Base-by-base conservation (phyloP, 2,888 invertebrate species). In the Phengaris alcon region DNA sequence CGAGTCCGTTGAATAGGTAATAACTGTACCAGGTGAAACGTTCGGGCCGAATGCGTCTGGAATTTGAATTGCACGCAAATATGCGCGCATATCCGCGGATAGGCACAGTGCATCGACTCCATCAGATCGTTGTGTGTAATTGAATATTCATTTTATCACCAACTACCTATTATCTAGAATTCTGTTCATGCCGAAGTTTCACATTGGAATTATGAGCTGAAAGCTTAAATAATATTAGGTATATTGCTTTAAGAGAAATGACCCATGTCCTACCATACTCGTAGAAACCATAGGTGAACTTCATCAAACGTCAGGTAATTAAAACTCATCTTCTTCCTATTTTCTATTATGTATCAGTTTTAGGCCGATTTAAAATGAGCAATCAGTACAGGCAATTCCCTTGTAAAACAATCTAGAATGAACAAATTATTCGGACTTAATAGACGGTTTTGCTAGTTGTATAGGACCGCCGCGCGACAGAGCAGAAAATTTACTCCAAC, bases 1-100 rank as follows among this genome's bases (percentile, higher is more conserved):
- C 90, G 89, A 91, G 90, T 89, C 87, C 88, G 89, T 87, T 93
- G 93, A 93, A 93, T 93, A 92, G 91, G 90, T 93, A 90, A 93
- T 92, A 93, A 91, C 90, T 90, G 88, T 90, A 87, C 88, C 91
- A 90, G 91, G 91, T 91, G 90, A 90, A 91, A 90, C 87, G 35
- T 35, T 35, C 35, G 88, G 87, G 88, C 86, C 86, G 86, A 86
- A 88, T 88, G 88, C 86, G 87, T 83, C 81, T 84, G 81, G 89
- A 90, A 90, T 90, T 88, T 85, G 86, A 87, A 90, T 86, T 86
- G 84, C 86, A 87, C 84, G 87, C 90, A 90, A 91, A 91, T 87
- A 88, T 82, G 82, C 82, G 80, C 76, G 78, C 91, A 91, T 87
- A 88, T 82, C 82, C 82, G 80, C 76, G 78, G 44, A 57, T 57